Percentiles rank a stretch among this genome's conserved stretches.
Evolutionary conservation across 2,797 vertebrate species (phyloP).

Genomic region (Cryptoblepharus egeriae): DNA sequence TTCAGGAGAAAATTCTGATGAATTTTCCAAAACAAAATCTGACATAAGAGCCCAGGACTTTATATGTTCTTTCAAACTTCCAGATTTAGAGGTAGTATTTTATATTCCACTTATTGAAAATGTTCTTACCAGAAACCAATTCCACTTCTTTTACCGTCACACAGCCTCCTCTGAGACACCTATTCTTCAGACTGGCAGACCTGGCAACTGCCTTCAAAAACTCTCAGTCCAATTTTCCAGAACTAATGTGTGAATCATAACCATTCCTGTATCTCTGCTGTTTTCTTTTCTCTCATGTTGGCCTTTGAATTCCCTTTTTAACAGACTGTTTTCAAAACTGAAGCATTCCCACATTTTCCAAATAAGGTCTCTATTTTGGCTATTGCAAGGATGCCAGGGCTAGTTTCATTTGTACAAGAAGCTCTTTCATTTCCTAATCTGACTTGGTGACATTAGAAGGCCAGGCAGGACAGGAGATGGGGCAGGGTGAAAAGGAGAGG

Average conservation of each 20-base stretch:
- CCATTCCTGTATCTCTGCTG: constrained; percentile 5
- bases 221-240: constrained; percentile 60
- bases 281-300: constrained; percentile 14
- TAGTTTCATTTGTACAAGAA: constrained; percentile 55
- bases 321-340: constrained; percentile 47
- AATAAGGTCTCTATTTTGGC: constrained; percentile 31
- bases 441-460: constrained; percentile 35
- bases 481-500: constrained; percentile 28
- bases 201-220: constrained; percentile 50
- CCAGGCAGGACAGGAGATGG: constrained; percentile 12
- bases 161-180: constrained; percentile 55
- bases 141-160: constrained; percentile 47
- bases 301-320: constrained; percentile 31
- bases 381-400: constrained; percentile 20
- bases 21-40: not conserved
- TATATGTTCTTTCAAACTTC: not conserved
- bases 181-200: constrained; percentile 36
- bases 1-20: constrained; percentile 13
- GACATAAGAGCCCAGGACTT: constrained; percentile 24
- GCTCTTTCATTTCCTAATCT: constrained; percentile 50
- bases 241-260: constrained; percentile 55
- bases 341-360: constrained; percentile 56
- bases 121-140: constrained; percentile 49
- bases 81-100: no score
- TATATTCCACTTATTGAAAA: constrained; percentile 27